A percentile compares a stretch with the other conserved stretches of the same genome.
Evolutionary conservation across 2,113 vertebrate species (phyloP).

Genomic region (Nycticryphes semicollaris): DNA sequence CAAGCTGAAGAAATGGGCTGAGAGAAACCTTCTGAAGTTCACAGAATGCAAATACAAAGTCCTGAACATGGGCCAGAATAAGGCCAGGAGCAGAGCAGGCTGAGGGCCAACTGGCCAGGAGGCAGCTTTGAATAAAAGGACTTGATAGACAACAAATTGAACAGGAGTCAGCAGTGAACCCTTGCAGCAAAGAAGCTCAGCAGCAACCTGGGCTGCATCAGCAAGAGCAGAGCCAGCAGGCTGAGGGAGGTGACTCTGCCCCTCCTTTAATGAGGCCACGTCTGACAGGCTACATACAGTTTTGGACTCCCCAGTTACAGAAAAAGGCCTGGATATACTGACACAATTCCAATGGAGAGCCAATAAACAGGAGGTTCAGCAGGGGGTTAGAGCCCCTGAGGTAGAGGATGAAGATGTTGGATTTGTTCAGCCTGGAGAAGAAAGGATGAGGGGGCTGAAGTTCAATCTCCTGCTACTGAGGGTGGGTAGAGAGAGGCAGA

Average conservation of each 20-base stretch:
- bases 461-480: background rate
- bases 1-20: background rate
- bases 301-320: background rate
- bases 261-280: background rate
- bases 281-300: background rate
- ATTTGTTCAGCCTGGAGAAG: background rate
- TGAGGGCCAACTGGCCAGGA: background rate
- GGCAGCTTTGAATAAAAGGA: background rate
- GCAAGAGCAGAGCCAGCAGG: background rate
- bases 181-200: background rate
- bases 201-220: background rate
- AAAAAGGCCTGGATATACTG: background rate
- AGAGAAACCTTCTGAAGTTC: background rate
- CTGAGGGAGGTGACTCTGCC: background rate
- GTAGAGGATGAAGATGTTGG: background rate
- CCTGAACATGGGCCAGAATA: background rate
- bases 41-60: background rate
- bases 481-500: background rate
- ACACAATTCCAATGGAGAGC: background rate
- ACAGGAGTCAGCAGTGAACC: background rate
- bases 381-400: background rate
- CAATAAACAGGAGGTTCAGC: background rate
- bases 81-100: background rate
- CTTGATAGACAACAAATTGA: background rate
- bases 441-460: background rate